A percentile compares a stretch with the other conserved stretches of the same genome.
These are phyloP conservation scores for Pentalonia nigronervosa DNA, from an alignment of 1,140 invertebrate species.

Conservation along the genomic window DNA sequence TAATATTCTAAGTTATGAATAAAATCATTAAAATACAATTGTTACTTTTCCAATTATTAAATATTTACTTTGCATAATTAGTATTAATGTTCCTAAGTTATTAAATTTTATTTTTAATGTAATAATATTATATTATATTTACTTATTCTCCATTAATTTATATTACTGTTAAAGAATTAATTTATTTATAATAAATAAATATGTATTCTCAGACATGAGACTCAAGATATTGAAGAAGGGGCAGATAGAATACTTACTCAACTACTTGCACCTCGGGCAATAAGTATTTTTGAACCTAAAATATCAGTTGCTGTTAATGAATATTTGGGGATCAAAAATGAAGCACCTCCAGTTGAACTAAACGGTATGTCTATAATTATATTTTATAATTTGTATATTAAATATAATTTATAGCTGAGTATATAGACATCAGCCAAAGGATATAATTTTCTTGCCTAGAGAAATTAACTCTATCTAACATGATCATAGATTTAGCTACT, in stretches of 20 bases:
- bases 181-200: background rate
- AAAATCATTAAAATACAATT: background rate
- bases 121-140: background rate
- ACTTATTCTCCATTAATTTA: too few relatives aligned
- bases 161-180: background rate
- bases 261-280: background rate
- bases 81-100: background rate
- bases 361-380: constrained; percentile 25
- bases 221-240: constrained; percentile 42
- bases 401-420: background rate
- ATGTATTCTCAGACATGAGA: constrained; percentile 1
- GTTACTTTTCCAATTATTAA: background rate
- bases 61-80: background rate
- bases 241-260: constrained; percentile 51
- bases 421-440: background rate
- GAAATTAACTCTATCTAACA: background rate
- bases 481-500: background rate
- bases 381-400: background rate
- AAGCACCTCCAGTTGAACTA: background rate
- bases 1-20: background rate
- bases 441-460: background rate
- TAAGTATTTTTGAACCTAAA: constrained; percentile 41
- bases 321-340: constrained; percentile 41
- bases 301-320: constrained; percentile 34
- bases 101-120: background rate